Evolutionary conservation across 2,888 invertebrate genomes (phyloP).

Genomic region (Sceliomorpha sp.): DNA sequence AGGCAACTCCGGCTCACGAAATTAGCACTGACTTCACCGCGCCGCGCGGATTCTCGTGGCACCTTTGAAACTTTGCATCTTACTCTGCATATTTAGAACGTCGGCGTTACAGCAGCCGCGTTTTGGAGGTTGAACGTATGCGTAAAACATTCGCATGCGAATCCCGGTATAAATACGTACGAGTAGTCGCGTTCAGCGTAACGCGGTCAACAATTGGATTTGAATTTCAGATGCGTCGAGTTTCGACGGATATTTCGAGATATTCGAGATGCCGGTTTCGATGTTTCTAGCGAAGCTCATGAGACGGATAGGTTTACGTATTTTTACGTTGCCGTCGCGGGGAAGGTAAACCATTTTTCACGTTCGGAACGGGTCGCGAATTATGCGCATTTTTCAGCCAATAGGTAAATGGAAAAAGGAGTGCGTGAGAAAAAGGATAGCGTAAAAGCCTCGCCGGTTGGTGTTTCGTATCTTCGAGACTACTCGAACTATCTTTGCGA

Average conservation of each 20-base stretch:
- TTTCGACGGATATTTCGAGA: slow-evolving; percentile 48
- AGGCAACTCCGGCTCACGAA: slow-evolving; percentile 15
- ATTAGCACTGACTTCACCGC: slow-evolving; percentile 43
- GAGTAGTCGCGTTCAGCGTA: slow-evolving; percentile 47
- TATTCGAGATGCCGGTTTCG: slow-evolving; percentile 57
- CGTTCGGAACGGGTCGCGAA: too few relatives aligned
- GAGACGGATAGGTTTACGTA: slow-evolving; percentile 14
- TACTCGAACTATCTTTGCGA: too few relatives aligned
- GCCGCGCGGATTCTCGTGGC: slow-evolving; percentile 18
- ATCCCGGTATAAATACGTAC: slow-evolving; percentile 48
- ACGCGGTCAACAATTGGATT: slow-evolving; percentile 57
- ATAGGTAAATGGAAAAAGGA: too few relatives aligned
- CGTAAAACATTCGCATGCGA: slow-evolving; percentile 53
- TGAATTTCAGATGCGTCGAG: slow-evolving; percentile 53
- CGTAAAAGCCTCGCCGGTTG: too few relatives aligned
- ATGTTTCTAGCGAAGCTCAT: slow-evolving; percentile 63
- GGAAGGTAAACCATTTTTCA: slow-evolving; percentile 28
- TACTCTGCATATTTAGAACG: slow-evolving; percentile 50
- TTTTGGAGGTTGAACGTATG: slow-evolving; percentile 28
- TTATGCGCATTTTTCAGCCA: too few relatives aligned
- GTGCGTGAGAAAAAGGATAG: too few relatives aligned
- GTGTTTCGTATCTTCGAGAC: too few relatives aligned
- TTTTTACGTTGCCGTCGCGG: slow-evolving; percentile 1
- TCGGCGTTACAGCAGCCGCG: slow-evolving; percentile 27
- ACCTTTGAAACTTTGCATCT: slow-evolving; percentile 43